Percentiles rank a stretch among this genome's conserved stretches.
phyloP scores from a whole-genome alignment of 2,888 invertebrate genomes.

The Caenorhabditis wallacei region DNA sequence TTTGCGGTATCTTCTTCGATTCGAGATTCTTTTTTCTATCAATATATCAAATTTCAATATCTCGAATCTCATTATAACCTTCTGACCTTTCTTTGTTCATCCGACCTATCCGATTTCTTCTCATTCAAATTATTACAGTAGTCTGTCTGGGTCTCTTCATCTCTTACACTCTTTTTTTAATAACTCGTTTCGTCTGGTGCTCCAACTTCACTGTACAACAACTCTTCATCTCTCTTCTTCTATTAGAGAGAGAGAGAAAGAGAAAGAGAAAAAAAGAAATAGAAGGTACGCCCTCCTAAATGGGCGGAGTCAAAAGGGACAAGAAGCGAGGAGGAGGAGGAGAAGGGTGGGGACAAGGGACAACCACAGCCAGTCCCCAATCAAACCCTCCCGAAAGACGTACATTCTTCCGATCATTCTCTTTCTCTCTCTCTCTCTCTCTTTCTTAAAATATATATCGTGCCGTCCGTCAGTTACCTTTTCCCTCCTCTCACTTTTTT shows the following conservation, averaged over 20 bases:
- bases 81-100: constrained; percentile 12
- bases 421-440: constrained; percentile 9
- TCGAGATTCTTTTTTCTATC: background rate
- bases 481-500: constrained; percentile 1
- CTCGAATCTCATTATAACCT: background rate
- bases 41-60: background rate
- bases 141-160: constrained; percentile 26
- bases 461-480: constrained; percentile 1
- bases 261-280: constrained; percentile 14
- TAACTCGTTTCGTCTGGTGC: constrained; percentile 22
- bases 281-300: constrained; percentile 39
- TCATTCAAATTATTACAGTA: constrained; percentile 43
- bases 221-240: constrained; percentile 12
- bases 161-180: constrained; percentile 10
- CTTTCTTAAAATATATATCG: constrained; percentile 24
- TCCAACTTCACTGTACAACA: constrained; percentile 43
- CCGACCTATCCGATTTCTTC: constrained; percentile 26
- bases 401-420: constrained; percentile 29
- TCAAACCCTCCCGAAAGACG: constrained; percentile 27
- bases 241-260: constrained; percentile 5
- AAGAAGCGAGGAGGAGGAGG: background rate
- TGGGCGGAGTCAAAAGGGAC: constrained; percentile 30
- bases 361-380: constrained; percentile 37
- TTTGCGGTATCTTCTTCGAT: no score
- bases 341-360: constrained; percentile 3